Evolutionary conservation across 1,140 invertebrate genomes (phyloP).

Genomic region (Drosophila pseudoobscura): DNA sequence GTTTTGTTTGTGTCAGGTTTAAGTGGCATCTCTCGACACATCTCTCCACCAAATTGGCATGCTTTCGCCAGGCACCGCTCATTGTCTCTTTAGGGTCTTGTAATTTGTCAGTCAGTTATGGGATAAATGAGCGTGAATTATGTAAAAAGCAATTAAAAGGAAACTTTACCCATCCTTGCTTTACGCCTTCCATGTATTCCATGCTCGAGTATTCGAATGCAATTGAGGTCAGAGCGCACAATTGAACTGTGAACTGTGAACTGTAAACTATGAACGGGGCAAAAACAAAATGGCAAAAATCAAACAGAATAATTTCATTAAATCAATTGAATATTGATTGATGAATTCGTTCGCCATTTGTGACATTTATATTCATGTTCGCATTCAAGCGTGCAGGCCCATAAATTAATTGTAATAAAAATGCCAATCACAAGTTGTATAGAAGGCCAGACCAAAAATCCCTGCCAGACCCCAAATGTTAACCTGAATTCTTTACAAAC

Average conservation of each 20-base stretch:
- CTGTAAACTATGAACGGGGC: neutral
- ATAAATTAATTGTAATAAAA: constrained; percentile 64
- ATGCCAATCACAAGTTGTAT: constrained; percentile 36
- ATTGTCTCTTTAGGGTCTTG: constrained; percentile 9
- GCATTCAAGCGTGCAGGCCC: constrained; percentile 50
- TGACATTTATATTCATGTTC: constrained; percentile 58
- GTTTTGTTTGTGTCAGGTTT: constrained; percentile 70
- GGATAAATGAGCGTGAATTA: constrained; percentile 43
- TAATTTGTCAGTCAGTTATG: constrained; percentile 15
- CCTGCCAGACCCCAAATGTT: too few species aligned
- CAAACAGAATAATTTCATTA: constrained; percentile 57
- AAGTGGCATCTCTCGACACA: constrained; percentile 50
- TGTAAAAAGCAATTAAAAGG: constrained; percentile 51
- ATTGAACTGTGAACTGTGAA: too few species aligned
- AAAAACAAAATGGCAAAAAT: constrained; percentile 14
- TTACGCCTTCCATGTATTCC: too few species aligned
- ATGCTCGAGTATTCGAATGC: too few species aligned
- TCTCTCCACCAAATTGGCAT: constrained; percentile 36
- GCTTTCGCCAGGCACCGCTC: constrained; percentile 36
- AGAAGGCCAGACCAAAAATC: constrained; percentile 7
- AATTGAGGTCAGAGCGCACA: too few species aligned
- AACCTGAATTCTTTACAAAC: too few species aligned
- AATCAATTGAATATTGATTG: constrained; percentile 63
- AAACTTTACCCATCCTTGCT: neutral
- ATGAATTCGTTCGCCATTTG: constrained; percentile 51